Evolutionary conservation across 2,888 invertebrate species (phyloP), one percentile per base, ranked within the genome.

Genomic region (Lordiphosa andalusiaca): DNA sequence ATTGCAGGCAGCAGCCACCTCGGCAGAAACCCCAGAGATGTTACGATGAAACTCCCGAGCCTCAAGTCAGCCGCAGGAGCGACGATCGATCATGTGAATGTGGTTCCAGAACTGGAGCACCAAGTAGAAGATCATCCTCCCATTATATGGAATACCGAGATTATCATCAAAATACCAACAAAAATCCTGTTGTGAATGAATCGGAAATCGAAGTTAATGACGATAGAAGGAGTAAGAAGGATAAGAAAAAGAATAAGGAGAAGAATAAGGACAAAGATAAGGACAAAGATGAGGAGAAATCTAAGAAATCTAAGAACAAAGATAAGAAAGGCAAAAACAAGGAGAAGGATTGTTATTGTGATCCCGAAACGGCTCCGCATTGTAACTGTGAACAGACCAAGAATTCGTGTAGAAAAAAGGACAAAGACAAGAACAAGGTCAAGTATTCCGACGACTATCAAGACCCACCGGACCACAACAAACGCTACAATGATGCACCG

Each of bases 71-170:
- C 16, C 16, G 16, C 1, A 23, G 10, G 9, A n/a, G 9, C 3
- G 9, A 1, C 1, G 30, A 4, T 10, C 9, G 30, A 10, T 10
- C 0, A 3, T 30, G 30, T 10, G 30, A 0, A 9, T 10, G 30
- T 30, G 25, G 6, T 2, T 7, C 25, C 6, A 25, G 25, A 25
- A 7, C 2, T 25, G 41, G 13, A n/a, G 33, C 25, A 13, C 42
- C 21, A 3, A 13, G 16, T 2, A 12, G 56, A 16, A 44, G 33
- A 19, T 6, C 35, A 7, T 60, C 69, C 6, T 35, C 65, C 1
- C 25, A 65, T 16, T 73, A 69, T 4, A 12, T 33, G 2, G 55
- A 73, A 1, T 44, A 9, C 23, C 41, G 23, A 25, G 53, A 51
- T 0, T 65, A 50, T n/a, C 37, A n/a, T 3, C 4, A 9, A 0